Evolutionary conservation across 2,113 vertebrate genomes (phyloP), one percentile per base, ranked within the genome.

Genomic region (Spermophilus dauricus): DNA sequence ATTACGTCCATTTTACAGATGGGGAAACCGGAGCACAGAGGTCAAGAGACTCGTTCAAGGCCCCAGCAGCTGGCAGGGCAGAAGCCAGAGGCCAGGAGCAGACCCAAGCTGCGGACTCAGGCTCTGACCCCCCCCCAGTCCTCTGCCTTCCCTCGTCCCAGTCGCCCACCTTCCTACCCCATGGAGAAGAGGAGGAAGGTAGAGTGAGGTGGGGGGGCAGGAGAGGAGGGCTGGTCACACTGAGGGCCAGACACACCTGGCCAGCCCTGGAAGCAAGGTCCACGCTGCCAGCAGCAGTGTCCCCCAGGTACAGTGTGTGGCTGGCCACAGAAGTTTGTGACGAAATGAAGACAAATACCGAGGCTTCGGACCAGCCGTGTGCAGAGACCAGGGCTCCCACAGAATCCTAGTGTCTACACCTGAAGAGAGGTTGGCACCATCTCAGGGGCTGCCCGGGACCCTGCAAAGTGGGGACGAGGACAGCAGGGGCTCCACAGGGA

Each of bases 281-380:
- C 61, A 37, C 20, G 76, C 12, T 4, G 0, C 6, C 10, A 8
- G 13, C 12, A 1, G 20, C 18, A 13, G 6, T 13, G 11, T 30
- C 12, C 4, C 32, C 18, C 81, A 42, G 77, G 75, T 17, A 2
- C 48, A 42, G 61, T 45, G 73, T 32, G 26, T n/a, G n/a, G 7
- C 18, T 4, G 24, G 28, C 24, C 22, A 5, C 42, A 58, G 24
- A 70, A 16, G 37, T 34, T 2, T 16, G 1, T 56, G 32, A 8
- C 5, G 12, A 18, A 26, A 51, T 14, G 14, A 91, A 48, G 58
- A 82, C 39, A 63, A 39, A 9, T 34, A 32, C 37, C 20, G 17
- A 39, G 78, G 30, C 42, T 77, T 10, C 37, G 2, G 17, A 30
- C 22, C 6, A 63, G 67, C 17, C 13, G 4, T 61, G 13, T 34